Conservation (phyloP, 2,797 vertebrate genomes). For the Parambassis ranga region DNA sequence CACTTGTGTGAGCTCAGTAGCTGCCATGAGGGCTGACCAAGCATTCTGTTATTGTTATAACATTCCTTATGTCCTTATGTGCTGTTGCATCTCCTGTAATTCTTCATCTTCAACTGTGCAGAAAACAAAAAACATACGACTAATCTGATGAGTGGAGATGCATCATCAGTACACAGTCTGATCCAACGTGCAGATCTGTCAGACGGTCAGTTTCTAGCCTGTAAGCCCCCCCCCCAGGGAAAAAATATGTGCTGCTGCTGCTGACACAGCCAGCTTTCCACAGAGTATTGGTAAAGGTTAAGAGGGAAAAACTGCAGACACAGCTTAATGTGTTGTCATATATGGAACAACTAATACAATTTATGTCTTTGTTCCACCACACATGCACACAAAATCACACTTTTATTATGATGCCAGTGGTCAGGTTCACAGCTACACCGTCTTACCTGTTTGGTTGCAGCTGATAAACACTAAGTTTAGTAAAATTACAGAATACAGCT, state of each 20-base stretch:
- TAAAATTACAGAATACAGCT: neutral
- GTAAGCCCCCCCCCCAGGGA: slow-evolving; percentile 7
- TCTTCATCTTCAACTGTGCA: too few relatives aligned
- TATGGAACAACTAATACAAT: slow-evolving; percentile 14
- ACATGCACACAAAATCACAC: slow-evolving; percentile 5
- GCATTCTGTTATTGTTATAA: too few relatives aligned
- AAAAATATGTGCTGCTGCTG: slow-evolving; percentile 32
- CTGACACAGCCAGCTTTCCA: slow-evolving; percentile 56
- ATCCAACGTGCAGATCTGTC: slow-evolving; percentile 26
- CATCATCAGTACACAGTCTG: too few relatives aligned
- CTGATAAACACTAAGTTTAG: neutral
- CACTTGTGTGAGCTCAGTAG: too few relatives aligned
- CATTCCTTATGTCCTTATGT: too few relatives aligned
- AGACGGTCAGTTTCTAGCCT: slow-evolving; percentile 17
- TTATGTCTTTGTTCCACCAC: slow-evolving; percentile 32
- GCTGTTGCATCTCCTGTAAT: too few relatives aligned
- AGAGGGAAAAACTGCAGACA: slow-evolving; percentile 20
- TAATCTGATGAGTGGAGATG: too few relatives aligned
- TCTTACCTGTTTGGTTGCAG: neutral
- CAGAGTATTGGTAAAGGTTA: slow-evolving; percentile 34
- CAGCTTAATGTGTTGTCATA: slow-evolving; percentile 31
- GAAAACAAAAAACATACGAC: too few relatives aligned
- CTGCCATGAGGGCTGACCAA: too few relatives aligned
- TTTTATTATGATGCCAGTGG: neutral
- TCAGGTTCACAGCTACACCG: neutral